Conservation (phyloP, 2,888 invertebrate species). For the Sussaba pulchella region DNA sequence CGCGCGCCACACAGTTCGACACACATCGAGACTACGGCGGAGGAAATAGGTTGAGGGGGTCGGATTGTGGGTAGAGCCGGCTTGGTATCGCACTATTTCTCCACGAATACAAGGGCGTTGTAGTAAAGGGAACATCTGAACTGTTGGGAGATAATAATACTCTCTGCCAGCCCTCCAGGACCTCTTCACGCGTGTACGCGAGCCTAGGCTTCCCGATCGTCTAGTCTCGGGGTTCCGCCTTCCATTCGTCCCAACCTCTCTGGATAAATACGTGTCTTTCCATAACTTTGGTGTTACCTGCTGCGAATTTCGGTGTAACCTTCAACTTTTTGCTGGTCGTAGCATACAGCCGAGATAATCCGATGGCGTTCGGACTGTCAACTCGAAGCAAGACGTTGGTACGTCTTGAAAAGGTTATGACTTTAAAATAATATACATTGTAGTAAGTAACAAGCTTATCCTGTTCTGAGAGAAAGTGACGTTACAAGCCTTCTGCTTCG, state of each 20-base stretch:
- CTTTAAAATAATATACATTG: constrained; percentile 25
- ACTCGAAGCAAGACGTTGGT: neutral
- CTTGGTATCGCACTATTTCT: constrained; percentile 20
- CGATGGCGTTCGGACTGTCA: constrained; percentile 41
- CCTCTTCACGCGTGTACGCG: constrained; percentile 64
- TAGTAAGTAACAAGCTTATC: neutral
- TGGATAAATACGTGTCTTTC: neutral
- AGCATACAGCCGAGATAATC: neutral
- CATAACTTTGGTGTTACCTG: constrained; percentile 36
- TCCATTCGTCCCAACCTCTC: neutral
- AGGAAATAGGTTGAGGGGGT: constrained; percentile 45
- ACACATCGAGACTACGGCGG: constrained; percentile 4
- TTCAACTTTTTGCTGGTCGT: neutral
- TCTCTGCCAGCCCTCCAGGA: constrained; percentile 55
- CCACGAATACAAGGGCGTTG: constrained; percentile 40
- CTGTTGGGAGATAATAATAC: constrained; percentile 68
- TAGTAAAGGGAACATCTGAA: constrained; percentile 61
- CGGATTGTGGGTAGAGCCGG: constrained; percentile 51
- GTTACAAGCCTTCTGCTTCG: neutral
- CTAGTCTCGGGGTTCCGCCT: constrained; percentile 23
- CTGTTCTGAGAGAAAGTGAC: constrained; percentile 31
- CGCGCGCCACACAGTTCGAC: constrained; percentile 17
- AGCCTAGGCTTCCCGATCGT: constrained; percentile 47
- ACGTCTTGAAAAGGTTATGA: constrained; percentile 25
- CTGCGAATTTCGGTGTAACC: neutral